Evolutionary conservation across 2,888 invertebrate species (phyloP), one percentile per base, ranked within the genome.

Genomic region (Augiades crinisus): DNA sequence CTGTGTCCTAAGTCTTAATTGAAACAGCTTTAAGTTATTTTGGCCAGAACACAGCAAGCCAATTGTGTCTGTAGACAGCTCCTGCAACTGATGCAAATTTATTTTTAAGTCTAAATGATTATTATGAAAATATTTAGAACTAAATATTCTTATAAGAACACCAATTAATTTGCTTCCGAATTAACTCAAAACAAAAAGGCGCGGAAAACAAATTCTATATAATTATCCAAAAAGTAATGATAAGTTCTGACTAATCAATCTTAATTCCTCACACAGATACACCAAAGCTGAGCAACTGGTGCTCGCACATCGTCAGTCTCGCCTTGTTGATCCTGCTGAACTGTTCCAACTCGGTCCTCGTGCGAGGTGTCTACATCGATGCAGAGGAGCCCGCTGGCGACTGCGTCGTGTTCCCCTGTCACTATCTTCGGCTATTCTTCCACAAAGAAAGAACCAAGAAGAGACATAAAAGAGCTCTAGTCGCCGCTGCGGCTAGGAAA

Each of bases 291-390:
- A 96, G 96, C 77, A 95, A 94, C 75, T 95, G 95, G 95, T 91
- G 95, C 57, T 95, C 95, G 0, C 95, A 96, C 78, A 83, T 93
- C 62, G 91, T 94, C 54, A 95, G 95, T 58, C 91, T 96, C 56
- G 72, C 93, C 0, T 83, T 96, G 30, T 91, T 96, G 45, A 93
- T 96, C 45, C 91, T 96, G 5, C 90, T 97, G 47, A 96, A 96
- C 72, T 96, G 96, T 70, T 94, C 96, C 63, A 97, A 97, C 82
- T 95, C 96, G 0, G 91, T 97, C 46, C 90, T 97, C 56, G 96
- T 96, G 2, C 91, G 96, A 36, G 97, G 97, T 0, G 96, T 97
- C 1, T 96, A 95, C 78, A 95, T 96, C 47, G 97, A 97, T 77
- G 96, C 95, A 0, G 96, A 96, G 65, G 96, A 96, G 63, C 93